phyloP scores from a whole-genome alignment of 2,797 vertebrate species.

The Carcharodon carcharias region DNA sequence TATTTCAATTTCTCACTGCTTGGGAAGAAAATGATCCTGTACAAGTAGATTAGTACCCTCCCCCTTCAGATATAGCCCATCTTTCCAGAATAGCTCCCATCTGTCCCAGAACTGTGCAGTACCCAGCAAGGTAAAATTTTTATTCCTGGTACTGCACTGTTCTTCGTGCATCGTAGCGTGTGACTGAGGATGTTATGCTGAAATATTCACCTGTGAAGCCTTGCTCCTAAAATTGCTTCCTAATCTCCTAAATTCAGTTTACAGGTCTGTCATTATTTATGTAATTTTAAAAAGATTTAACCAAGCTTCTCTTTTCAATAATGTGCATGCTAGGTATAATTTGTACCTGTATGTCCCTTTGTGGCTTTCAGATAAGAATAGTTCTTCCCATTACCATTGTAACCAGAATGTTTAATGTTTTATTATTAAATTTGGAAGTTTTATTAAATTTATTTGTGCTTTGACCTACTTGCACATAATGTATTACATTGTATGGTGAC shows the following conservation, averaged over 20 bases:
- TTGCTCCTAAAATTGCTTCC: background rate
- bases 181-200: background rate
- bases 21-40: background rate
- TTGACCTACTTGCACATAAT: background rate
- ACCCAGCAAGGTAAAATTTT: background rate
- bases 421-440: background rate
- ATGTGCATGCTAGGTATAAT: background rate
- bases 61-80: background rate
- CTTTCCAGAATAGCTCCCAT: background rate
- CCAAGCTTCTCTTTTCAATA: background rate
- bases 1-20: background rate
- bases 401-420: background rate
- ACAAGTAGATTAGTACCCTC: background rate
- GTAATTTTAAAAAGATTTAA: background rate
- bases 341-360: background rate
- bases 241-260: background rate
- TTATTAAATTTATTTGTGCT: background rate
- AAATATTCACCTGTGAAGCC: background rate
- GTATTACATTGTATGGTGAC: background rate
- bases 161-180: background rate
- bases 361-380: background rate
- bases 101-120: background rate
- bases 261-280: background rate
- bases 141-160: background rate
- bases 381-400: background rate